Percentiles rank a stretch among this genome's conserved stretches.
These are phyloP conservation scores for Heliornis fulica DNA, from an alignment of 2,113 vertebrate species.

Conservation along the genomic window DNA sequence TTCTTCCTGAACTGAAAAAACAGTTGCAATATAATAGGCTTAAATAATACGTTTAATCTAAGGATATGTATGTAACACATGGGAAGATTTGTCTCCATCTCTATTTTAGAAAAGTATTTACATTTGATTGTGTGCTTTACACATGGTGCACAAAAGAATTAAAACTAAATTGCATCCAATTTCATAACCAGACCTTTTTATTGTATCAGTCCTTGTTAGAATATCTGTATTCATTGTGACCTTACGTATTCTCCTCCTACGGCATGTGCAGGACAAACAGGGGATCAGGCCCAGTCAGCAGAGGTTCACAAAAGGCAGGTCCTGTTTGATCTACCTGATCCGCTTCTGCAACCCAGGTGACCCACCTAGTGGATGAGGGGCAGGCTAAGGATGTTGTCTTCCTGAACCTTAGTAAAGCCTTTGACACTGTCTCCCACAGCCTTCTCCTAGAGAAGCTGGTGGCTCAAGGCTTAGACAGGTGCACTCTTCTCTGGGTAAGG, in stretches of 20 bases:
- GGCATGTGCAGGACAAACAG: too few species aligned
- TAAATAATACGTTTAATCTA: background rate
- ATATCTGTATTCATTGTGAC: background rate
- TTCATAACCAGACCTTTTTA: background rate
- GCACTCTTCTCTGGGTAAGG: too few species aligned
- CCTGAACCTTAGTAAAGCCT: too few species aligned
- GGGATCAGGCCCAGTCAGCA: background rate
- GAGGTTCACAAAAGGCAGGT: background rate
- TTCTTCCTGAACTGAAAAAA: background rate
- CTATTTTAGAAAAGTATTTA: background rate
- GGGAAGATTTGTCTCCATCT: background rate
- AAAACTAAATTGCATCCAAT: background rate
- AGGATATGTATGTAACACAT: background rate
- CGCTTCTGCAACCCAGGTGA: too few species aligned
- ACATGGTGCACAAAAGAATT: background rate
- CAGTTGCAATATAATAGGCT: background rate
- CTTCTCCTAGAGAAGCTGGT: too few species aligned
- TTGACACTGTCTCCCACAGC: too few species aligned
- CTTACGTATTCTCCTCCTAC: background rate
- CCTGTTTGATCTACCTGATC: background rate
- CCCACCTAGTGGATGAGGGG: too few species aligned
- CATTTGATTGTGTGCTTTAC: background rate
- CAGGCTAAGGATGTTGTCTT: too few species aligned
- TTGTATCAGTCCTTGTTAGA: background rate
- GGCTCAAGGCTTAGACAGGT: too few species aligned